Evolutionary conservation across 2,888 invertebrate genomes (phyloP).

Genomic region (Dryomyza anilis): DNA sequence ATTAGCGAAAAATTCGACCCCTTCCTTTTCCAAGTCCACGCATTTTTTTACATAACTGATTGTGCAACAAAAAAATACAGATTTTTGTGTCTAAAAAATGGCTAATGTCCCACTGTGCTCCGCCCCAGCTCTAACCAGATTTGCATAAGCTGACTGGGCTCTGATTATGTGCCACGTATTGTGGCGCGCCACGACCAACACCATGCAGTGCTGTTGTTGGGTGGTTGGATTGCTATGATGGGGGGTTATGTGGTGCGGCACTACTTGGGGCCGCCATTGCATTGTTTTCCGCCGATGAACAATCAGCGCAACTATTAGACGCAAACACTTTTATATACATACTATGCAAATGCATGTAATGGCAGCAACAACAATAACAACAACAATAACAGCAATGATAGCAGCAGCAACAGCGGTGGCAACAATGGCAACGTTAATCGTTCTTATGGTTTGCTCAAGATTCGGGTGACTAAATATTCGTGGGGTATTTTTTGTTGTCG

Average conservation of each 20-base stretch:
- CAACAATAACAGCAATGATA: slow-evolving; percentile 5
- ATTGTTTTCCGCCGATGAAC: slow-evolving; percentile 8
- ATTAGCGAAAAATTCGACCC: slow-evolving; percentile 3
- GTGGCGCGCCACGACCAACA: no score
- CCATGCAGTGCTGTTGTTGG: no score
- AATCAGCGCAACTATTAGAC: neutral
- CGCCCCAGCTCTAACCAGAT: no score
- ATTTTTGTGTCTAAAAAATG: no score
- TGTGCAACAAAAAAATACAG: slow-evolving; percentile 9
- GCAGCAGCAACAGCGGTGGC: slow-evolving; percentile 13
- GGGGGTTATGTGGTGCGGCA: no score
- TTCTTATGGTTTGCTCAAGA: slow-evolving; percentile 37
- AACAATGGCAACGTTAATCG: slow-evolving; percentile 31
- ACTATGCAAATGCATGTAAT: neutral
- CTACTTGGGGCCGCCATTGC: neutral
- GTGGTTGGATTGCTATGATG: no score
- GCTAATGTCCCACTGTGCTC: no score
- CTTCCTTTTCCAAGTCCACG: neutral
- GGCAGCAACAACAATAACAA: neutral
- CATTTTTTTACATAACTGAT: neutral
- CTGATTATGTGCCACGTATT: neutral
- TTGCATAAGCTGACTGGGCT: no score
- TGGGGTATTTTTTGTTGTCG: no score
- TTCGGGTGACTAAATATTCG: slow-evolving; percentile 44
- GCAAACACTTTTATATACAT: slow-evolving; percentile 4